Evolutionary conservation across 2,797 vertebrate genomes (phyloP).

Genomic region (Neomorphus geoffroyi): DNA sequence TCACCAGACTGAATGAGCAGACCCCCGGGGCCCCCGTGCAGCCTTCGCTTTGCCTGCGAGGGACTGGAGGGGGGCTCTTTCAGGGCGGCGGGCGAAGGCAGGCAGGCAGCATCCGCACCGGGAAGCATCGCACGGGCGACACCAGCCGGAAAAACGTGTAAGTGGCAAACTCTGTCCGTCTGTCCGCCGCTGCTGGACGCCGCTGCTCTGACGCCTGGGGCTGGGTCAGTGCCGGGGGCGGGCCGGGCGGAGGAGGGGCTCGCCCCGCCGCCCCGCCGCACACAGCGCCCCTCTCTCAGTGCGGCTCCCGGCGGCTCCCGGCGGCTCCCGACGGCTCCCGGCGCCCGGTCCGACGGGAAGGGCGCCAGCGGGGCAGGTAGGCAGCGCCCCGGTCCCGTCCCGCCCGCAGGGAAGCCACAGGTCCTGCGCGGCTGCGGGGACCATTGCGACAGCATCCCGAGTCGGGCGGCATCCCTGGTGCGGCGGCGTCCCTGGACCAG

Average conservation of each 20-base stretch:
- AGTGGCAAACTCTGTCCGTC: background rate
- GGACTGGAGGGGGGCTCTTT: accelerated
- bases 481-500: too few relatives aligned
- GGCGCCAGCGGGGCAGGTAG: too few relatives aligned
- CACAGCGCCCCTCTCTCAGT: too few relatives aligned
- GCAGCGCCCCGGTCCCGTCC: background rate
- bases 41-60: background rate
- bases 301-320: too few relatives aligned
- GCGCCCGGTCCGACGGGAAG: too few relatives aligned
- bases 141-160: accelerated
- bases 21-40: accelerated
- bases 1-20: accelerated
- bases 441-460: background rate
- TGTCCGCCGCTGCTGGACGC: too few relatives aligned
- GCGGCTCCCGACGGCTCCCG: too few relatives aligned
- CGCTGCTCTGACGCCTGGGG: background rate
- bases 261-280: too few relatives aligned
- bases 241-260: too few relatives aligned
- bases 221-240: too few relatives aligned
- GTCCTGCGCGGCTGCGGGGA: background rate
- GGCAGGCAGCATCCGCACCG: accelerated
- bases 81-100: accelerated
- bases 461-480: too few relatives aligned
- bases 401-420: too few relatives aligned
- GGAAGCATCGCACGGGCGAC: accelerated